A percentile compares a stretch with the other conserved stretches of the same genome.
Evolutionary conservation across 2,888 invertebrate genomes (phyloP).

Genomic region (Amiota communis): DNA sequence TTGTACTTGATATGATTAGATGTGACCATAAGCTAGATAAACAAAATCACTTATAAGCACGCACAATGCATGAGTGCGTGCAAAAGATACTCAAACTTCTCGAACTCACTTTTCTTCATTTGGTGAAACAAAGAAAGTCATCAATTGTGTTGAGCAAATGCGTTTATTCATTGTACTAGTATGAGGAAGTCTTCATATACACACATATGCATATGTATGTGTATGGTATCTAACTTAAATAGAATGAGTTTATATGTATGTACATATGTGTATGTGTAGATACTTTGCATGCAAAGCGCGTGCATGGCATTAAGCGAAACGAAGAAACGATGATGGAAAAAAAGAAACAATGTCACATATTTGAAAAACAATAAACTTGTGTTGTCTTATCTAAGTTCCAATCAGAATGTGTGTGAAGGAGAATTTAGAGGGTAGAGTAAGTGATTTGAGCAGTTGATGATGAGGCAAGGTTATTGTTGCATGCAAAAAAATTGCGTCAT

Average conservation of each 20-base stretch:
- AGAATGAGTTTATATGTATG: neutral
- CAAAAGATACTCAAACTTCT: neutral
- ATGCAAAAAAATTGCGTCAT: conserved; percentile 9
- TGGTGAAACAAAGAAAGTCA: too few relatives aligned
- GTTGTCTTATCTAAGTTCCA: conserved; percentile 2
- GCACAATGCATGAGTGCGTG: conserved; percentile 30
- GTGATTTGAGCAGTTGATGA: neutral
- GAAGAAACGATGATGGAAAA: neutral
- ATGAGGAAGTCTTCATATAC: neutral
- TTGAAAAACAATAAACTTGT: conserved; percentile 10
- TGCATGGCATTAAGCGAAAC: neutral
- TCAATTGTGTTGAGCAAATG: too few relatives aligned
- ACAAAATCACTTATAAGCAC: conserved; percentile 41
- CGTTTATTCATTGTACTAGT: too few relatives aligned
- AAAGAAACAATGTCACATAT: conserved; percentile 3
- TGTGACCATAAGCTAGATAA: conserved; percentile 29
- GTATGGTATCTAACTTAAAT: too few relatives aligned
- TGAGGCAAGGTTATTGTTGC: conserved; percentile 14
- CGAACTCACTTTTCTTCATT: too few relatives aligned
- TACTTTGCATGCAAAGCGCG: neutral
- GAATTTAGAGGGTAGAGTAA: neutral
- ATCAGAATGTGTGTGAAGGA: neutral
- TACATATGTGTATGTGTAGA: neutral
- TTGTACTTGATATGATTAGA: conserved; percentile 15
- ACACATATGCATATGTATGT: too few relatives aligned